Evolutionary conservation across 1,140 invertebrate species (phyloP), one percentile per base, ranked within the genome.

Genomic region (Drosophila guanche): DNA sequence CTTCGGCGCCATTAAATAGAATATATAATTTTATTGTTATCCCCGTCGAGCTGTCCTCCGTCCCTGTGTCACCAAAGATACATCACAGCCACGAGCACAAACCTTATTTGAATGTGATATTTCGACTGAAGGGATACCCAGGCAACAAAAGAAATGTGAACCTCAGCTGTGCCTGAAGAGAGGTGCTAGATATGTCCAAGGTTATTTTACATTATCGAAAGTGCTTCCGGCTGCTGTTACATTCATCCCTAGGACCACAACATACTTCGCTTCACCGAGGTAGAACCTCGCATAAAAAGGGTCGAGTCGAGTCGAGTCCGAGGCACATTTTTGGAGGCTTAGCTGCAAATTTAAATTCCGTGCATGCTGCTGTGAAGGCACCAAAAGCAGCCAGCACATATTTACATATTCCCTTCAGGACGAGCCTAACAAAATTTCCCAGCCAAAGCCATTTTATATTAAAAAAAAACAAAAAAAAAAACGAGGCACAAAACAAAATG

Each of bases 21-120:
- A 86, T 86, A 86, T 88, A 83, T 86, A 88, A 86, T 86, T 86
- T 86, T 88, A 86, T 86, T 88, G 83, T 86, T 75, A 58, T 51
- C 59, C 68, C 56, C 12, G 33, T 37, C 33, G 10, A 12, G 33
- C 55, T 52, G 47, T 47, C 52, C 46, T 45, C 47, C 60, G 66
- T 20, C 53, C 73, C 79, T 68, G 74, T 65, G 68, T 54, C 79
- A 52, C 45, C 47, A 75, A 83, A 55, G 70, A 86, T 77, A 74
- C 74, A 71, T 81, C 68, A 70, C 80, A 66, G 57, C 53, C 40
- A 54, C 42, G 46, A 41, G 5, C 27, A 25, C 33, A 12, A 33
- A 33, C 6, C 6, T 10, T 33, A 33, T 33, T 33, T 10, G 2
- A 4, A 33, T 4, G 10, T 12, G 33, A 12, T 37, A 37, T 37